Conservation (phyloP, 2,113 vertebrate genomes). For the Calyptomena viridis region DNA sequence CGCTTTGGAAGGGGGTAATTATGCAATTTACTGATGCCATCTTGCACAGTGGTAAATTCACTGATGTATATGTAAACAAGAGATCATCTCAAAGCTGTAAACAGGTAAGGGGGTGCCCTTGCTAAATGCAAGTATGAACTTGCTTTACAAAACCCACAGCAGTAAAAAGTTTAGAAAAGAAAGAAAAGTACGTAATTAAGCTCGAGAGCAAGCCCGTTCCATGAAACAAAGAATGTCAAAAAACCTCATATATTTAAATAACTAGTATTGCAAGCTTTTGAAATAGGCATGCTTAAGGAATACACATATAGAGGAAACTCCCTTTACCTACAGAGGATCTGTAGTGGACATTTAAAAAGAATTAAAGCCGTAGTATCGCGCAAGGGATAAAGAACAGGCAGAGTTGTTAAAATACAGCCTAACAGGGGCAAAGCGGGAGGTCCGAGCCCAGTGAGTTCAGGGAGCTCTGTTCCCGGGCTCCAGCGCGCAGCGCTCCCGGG, state of each 20-base stretch:
- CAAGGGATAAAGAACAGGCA: background rate
- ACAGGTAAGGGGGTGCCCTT: slow-evolving; percentile 50
- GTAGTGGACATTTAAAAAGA: background rate
- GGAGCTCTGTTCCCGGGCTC: background rate
- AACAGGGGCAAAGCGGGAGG: background rate
- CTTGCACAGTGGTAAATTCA: background rate
- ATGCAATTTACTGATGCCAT: slow-evolving; percentile 7
- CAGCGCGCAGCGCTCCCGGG: background rate
- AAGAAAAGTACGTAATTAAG: background rate
- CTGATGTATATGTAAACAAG: background rate
- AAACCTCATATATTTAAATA: background rate
- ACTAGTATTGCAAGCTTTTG: background rate
- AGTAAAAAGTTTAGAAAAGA: background rate
- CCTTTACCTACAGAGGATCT: background rate
- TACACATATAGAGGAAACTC: background rate
- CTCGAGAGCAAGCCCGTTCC: background rate
- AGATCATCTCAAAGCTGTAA: slow-evolving; percentile 9
- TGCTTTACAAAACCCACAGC: background rate
- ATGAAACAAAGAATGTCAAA: background rate
- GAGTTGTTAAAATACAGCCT: background rate
- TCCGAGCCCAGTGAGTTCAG: background rate
- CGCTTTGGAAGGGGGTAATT: background rate
- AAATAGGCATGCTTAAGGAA: background rate
- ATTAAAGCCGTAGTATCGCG: background rate
- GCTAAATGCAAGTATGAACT: background rate